These are phyloP conservation scores for Trisateles emortualis DNA, from an alignment of 2,888 invertebrate species.

Conservation along the genomic window DNA sequence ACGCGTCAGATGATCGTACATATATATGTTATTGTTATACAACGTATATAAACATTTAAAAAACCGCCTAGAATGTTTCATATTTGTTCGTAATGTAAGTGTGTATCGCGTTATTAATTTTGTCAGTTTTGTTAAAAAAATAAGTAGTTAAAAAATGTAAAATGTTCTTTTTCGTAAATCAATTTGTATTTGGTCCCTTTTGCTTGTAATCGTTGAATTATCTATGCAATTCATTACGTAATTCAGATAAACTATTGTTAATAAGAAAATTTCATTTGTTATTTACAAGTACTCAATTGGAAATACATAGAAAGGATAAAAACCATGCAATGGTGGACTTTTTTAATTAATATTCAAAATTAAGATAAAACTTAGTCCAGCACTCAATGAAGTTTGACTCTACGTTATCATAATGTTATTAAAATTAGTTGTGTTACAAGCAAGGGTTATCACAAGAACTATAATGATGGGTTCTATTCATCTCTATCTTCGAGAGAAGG, in stretches of 20 bases:
- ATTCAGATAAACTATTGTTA: slow-evolving; percentile 72
- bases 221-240: slow-evolving; percentile 59
- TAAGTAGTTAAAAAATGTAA: slow-evolving; percentile 60
- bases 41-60: slow-evolving; percentile 62
- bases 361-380: slow-evolving; percentile 36
- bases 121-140: slow-evolving; percentile 79
- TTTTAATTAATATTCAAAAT: slow-evolving; percentile 44
- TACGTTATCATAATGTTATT: slow-evolving; percentile 72
- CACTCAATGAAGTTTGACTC: slow-evolving; percentile 51
- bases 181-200: slow-evolving; percentile 85
- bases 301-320: slow-evolving; percentile 57
- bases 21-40: slow-evolving; percentile 63
- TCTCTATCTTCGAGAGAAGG: slow-evolving; percentile 54
- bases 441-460: slow-evolving; percentile 83
- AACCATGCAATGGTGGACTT: slow-evolving; percentile 65
- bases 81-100: slow-evolving; percentile 62
- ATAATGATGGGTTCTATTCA: slow-evolving; percentile 60
- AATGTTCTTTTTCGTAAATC: slow-evolving; percentile 64
- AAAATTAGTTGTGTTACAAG: slow-evolving; percentile 86
- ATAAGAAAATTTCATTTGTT: slow-evolving; percentile 67
- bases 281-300: slow-evolving; percentile 66
- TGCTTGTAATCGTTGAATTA: slow-evolving; percentile 83
- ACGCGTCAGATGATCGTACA: slow-evolving; percentile 49
- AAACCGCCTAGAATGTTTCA: slow-evolving; percentile 75
- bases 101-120: slow-evolving; percentile 67